Evolutionary conservation across 37 sponge, comb jelly and placozoan species (phyloP).

Genomic region (Aplysina aerophoba): DNA sequence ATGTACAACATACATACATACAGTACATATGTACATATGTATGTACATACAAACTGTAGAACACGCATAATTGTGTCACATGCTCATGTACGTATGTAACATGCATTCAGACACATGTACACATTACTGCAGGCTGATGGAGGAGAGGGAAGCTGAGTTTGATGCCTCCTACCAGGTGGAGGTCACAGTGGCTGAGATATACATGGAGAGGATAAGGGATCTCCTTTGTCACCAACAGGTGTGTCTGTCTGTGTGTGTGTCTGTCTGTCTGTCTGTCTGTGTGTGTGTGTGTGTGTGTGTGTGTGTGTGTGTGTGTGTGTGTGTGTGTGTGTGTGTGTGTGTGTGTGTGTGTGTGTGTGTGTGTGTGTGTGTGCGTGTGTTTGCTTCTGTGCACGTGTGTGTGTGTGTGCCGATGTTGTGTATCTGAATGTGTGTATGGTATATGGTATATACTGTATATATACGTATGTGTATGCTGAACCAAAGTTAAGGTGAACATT

Average conservation of each 20-base stretch:
- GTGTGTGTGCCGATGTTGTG: too few species aligned
- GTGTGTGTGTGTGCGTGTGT: too few species aligned
- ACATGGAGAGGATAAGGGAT: conserved; percentile 68
- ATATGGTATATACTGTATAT: too few species aligned
- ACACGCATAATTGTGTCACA: too few species aligned
- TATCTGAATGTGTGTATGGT: too few species aligned
- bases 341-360: too few species aligned
- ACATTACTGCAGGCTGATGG: conserved; percentile 45
- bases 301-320: conserved; percentile 10
- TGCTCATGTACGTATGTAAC: background rate
- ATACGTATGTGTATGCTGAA: too few species aligned
- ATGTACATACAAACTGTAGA: too few species aligned
- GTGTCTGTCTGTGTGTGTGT: conserved; percentile 27
- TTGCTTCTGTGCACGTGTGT: too few species aligned
- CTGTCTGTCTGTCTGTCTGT: conserved; percentile 25
- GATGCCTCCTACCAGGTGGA: conserved; percentile 12
- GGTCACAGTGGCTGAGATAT: conserved; percentile 62
- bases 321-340: background rate
- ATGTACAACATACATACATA: background rate
- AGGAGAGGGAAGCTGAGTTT: conserved; percentile 33
- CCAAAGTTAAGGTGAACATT: too few species aligned
- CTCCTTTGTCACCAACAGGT: conserved; percentile 20
- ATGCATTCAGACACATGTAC: background rate
- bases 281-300: background rate
- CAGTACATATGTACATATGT: too few species aligned